phyloP scores from a whole-genome alignment of 2,888 invertebrate genomes.

The Thymelicus sylvestris region DNA sequence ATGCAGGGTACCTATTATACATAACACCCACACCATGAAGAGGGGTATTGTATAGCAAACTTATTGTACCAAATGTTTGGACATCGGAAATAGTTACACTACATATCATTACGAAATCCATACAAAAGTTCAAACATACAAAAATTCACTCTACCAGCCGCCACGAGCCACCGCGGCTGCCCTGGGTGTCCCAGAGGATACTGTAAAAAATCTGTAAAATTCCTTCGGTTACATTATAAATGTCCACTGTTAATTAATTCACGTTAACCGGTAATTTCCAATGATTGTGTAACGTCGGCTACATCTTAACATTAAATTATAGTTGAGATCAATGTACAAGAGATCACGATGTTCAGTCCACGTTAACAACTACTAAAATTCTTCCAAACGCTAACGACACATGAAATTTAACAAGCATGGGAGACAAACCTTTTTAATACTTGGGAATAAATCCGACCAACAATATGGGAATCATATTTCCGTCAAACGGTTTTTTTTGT shows the following conservation, averaged over 20 bases:
- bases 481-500: too few relatives aligned
- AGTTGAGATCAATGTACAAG: slow-evolving; percentile 75
- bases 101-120: slow-evolving; percentile 18
- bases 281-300: slow-evolving; percentile 10
- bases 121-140: slow-evolving; percentile 34
- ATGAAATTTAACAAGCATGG: slow-evolving; percentile 12
- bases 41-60: not conserved
- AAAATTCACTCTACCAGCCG: slow-evolving; percentile 10
- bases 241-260: not conserved
- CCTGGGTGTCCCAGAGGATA: slow-evolving; percentile 1
- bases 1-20: not conserved
- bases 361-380: slow-evolving; percentile 35
- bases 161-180: not conserved
- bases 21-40: not conserved
- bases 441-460: too few relatives aligned
- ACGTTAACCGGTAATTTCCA: not conserved
- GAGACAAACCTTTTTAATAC: not conserved
- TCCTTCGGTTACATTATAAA: slow-evolving; percentile 6
- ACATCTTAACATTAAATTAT: slow-evolving; percentile 54
- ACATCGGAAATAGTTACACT: slow-evolving; percentile 3
- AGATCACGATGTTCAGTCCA: slow-evolving; percentile 79
- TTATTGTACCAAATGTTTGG: slow-evolving; percentile 2
- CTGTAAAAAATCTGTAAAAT: slow-evolving; percentile 13
- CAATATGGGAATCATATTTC: too few relatives aligned
- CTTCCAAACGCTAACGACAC: slow-evolving; percentile 20